Percentiles rank a stretch among this genome's conserved stretches.
Evolutionary conservation across 2,113 vertebrate genomes (phyloP).

Genomic region (Synchiropus splendidus): DNA sequence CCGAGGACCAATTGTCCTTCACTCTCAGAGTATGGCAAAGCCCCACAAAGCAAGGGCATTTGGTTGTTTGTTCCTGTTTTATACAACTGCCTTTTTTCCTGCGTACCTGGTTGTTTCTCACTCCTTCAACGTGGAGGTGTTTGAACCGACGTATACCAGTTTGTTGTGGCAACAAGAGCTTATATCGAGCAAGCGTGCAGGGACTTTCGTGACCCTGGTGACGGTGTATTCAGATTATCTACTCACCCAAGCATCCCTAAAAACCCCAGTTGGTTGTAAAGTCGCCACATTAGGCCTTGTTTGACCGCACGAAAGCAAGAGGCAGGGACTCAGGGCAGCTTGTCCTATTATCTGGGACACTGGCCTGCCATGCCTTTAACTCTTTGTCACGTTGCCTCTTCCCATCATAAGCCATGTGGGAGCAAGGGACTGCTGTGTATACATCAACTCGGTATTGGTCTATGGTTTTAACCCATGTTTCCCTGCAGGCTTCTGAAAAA

Average conservation of each 20-base stretch:
- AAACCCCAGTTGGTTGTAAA: constrained; percentile 37
- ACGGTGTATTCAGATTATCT: constrained; percentile 47
- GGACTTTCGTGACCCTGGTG: constrained; percentile 7
- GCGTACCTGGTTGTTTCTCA: constrained; percentile 1
- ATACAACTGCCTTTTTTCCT: constrained; percentile 20
- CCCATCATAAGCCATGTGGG: constrained; percentile 47
- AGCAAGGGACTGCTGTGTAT: constrained; percentile 30
- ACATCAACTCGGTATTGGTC: constrained; percentile 18
- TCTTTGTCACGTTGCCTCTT: constrained; percentile 36
- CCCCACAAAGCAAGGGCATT: constrained; percentile 61
- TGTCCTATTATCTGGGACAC: constrained; percentile 53
- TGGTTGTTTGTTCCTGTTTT: constrained; percentile 33
- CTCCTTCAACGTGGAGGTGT: too few relatives aligned
- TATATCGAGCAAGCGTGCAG: constrained; percentile 1
- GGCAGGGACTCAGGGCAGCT: constrained; percentile 43
- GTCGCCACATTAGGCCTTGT: constrained; percentile 47
- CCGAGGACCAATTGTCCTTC: constrained; percentile 69
- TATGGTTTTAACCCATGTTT: constrained; percentile 33
- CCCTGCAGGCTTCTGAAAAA: constrained; percentile 42
- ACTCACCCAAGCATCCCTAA: constrained; percentile 32
- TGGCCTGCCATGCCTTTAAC: constrained; percentile 48
- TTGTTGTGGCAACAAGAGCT: constrained; percentile 3
- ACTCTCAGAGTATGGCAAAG: constrained; percentile 50
- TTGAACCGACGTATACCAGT: too few relatives aligned
- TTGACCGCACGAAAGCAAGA: constrained; percentile 41